Conservation (phyloP, 2,797 vertebrate genomes). For the Smutsia gigantea region DNA sequence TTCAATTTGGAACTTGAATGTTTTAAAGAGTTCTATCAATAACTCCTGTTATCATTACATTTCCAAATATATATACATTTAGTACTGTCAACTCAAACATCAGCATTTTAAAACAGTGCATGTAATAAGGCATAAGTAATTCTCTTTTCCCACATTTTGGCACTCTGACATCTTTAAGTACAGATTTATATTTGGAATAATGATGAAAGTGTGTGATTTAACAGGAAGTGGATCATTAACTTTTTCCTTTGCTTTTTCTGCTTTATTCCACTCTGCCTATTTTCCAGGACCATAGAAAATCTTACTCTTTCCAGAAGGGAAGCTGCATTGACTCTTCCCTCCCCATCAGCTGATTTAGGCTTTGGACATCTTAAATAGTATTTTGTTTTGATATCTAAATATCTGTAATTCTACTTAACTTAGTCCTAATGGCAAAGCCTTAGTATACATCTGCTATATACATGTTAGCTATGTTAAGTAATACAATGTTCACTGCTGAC, state of each 20-base stretch:
- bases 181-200: constrained; percentile 35
- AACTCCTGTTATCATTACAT: constrained; percentile 7
- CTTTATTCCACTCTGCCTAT: background rate
- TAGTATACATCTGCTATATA: constrained; percentile 21
- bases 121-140: background rate
- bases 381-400: constrained; percentile 20
- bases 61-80: background rate
- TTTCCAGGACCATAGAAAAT: constrained; percentile 33
- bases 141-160: background rate
- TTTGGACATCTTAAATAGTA: constrained; percentile 2
- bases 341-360: background rate
- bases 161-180: constrained; percentile 34
- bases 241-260: background rate
- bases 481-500: background rate
- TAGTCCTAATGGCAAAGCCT: constrained; percentile 15
- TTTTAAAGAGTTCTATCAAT: constrained; percentile 48
- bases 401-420: constrained; percentile 23
- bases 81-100: background rate
- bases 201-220: constrained; percentile 40
- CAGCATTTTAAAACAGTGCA: constrained; percentile 43
- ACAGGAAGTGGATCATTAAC: constrained; percentile 7
- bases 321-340: background rate
- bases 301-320: background rate
- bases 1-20: constrained; percentile 18
- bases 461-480: constrained; percentile 22